Evolutionary conservation across 2,113 vertebrate species (phyloP), one percentile per base, ranked within the genome.

Genomic region (Catharus minimus): DNA sequence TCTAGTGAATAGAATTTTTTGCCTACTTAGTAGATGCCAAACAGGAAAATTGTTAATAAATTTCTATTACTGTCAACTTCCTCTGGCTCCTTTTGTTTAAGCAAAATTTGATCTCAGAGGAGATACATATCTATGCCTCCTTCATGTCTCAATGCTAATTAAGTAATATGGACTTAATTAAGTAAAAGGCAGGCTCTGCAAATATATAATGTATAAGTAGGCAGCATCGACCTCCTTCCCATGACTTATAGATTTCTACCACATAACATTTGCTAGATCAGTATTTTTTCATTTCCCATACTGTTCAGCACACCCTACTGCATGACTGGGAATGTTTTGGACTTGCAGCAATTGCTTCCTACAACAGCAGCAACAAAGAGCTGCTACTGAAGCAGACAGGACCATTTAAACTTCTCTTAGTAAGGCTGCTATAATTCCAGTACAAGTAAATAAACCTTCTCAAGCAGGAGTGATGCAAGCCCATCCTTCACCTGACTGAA

Each of bases 1-100:
- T 84, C 67, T 15, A 62, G 44, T n/a, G 28, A 85, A 91, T 17
- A 94, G 33, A 87, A 67, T 55, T 76, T 95, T 94, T 87, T 94
- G 41, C 73, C 74, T 82, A 30, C 50, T 82, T 94, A 87, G 58
- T 38, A 75, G 50, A 8, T 89, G 50, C 62, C 74, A 91, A 89
- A 87, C 41, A 53, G 30, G 41, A 92, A 91, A 85, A 72, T 53
- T 82, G 53, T 85, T 89, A 72, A 91, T 91, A 92, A 89, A 87
- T 89, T 94, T 55, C 17, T 65, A 30, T 84, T 68, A 65, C 81
- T 82, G 74, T 27, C 49, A 93, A 3, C 73, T 81, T 93, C 38
- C 30, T 79, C 46, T 65, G 66, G 18, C 23, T 92, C 46, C 50
- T 87, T 94, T 92, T 85, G 57, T 90, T 90, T 91, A 72, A 81